phyloP scores from a whole-genome alignment of 2,797 vertebrate species.

The Halcyon leucocephala region DNA sequence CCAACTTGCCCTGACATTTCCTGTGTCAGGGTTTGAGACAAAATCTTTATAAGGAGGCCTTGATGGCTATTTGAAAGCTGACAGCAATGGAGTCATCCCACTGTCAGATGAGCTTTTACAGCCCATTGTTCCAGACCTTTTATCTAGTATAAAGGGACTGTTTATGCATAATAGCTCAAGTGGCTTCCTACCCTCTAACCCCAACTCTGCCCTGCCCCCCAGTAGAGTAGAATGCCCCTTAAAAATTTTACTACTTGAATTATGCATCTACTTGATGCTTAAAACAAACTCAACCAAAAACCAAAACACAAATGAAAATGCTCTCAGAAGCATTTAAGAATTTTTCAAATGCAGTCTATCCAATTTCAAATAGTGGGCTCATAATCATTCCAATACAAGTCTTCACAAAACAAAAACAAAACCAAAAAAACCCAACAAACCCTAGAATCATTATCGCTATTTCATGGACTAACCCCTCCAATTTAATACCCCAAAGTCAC shows the following conservation, averaged over 20 bases:
- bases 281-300: not conserved
- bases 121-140: not conserved
- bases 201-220: not conserved
- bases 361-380: not conserved
- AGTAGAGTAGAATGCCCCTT: not conserved
- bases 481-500: not conserved
- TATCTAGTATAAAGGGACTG: not conserved
- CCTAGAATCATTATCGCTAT: not conserved
- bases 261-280: not conserved
- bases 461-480: not conserved
- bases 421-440: not conserved
- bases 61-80: not conserved
- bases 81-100: not conserved
- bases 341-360: not conserved
- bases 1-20: conserved; percentile 7
- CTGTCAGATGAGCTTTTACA: not conserved
- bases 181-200: not conserved
- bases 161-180: not conserved
- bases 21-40: conserved; percentile 2
- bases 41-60: not conserved
- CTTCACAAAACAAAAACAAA: not conserved
- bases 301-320: not conserved
- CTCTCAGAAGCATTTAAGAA: not conserved
- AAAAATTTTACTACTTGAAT: not conserved
- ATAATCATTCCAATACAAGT: not conserved